Conservation (phyloP, 2,113 vertebrate species). For the Malurus elegans region DNA sequence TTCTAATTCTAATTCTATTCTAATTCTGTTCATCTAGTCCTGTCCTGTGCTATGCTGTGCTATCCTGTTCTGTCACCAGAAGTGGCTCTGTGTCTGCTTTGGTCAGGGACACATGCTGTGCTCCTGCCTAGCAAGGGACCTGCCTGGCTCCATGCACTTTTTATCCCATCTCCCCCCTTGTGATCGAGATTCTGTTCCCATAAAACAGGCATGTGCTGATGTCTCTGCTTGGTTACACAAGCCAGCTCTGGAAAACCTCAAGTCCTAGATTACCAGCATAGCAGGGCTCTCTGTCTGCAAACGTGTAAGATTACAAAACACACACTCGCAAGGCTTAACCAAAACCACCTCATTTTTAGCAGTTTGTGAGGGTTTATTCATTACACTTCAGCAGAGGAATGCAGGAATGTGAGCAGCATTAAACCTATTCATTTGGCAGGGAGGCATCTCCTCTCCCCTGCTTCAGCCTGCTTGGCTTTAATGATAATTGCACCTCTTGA, state of each 20-base stretch:
- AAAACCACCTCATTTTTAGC: slow-evolving; percentile 40
- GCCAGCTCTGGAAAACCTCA: slow-evolving; percentile 46
- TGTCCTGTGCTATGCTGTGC: not conserved
- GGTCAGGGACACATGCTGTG: not conserved
- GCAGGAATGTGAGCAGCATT: slow-evolving; percentile 37
- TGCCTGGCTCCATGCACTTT: not conserved
- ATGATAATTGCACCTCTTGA: slow-evolving; percentile 53
- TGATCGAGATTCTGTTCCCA: not conserved
- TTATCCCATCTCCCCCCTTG: not conserved
- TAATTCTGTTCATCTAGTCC: not conserved
- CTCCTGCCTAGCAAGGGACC: not conserved
- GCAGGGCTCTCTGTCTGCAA: slow-evolving; percentile 48
- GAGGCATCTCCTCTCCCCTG: slow-evolving; percentile 29
- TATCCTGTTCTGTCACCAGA: not conserved
- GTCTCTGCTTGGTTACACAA: not conserved
- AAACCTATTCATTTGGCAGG: slow-evolving; percentile 15
- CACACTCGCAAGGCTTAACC: slow-evolving; percentile 14
- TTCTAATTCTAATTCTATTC: not conserved
- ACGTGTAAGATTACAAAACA: slow-evolving; percentile 60
- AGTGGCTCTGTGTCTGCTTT: not conserved
- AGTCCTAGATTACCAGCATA: slow-evolving; percentile 41
- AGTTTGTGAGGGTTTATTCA: slow-evolving; percentile 58
- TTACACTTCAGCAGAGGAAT: not conserved
- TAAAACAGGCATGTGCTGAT: slow-evolving; percentile 38
- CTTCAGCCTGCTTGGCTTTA: slow-evolving; percentile 44